A percentile compares a stretch with the other conserved stretches of the same genome.
phyloP scores from a whole-genome alignment of 2,797 vertebrate species.

The Sorex maritimensis region DNA sequence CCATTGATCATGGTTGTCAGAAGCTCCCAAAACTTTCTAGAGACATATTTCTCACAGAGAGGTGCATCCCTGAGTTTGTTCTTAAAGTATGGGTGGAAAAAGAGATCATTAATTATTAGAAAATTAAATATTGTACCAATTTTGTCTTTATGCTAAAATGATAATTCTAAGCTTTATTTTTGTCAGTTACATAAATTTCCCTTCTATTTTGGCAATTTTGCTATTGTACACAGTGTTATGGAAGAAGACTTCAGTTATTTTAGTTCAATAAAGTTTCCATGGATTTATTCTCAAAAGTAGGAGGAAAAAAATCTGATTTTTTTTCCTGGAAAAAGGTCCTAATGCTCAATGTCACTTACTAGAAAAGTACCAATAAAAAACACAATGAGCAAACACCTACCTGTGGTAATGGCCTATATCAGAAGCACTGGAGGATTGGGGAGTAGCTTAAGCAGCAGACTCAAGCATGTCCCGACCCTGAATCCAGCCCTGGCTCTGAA shows the following conservation, averaged over 20 bases:
- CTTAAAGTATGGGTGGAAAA: neutral
- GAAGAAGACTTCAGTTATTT: neutral
- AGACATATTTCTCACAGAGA: constrained; percentile 35
- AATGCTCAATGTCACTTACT: no score
- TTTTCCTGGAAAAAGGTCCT: neutral
- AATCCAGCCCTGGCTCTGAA: no score
- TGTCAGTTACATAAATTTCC: neutral
- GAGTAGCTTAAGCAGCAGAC: no score
- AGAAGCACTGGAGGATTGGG: no score
- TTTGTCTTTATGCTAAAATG: neutral
- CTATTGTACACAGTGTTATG: neutral
- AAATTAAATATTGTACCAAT: neutral
- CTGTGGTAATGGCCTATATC: no score
- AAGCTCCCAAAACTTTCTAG: neutral
- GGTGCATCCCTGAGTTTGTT: neutral
- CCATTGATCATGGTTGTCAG: neutral
- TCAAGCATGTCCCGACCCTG: no score
- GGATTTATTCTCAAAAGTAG: neutral
- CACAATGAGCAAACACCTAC: no score
- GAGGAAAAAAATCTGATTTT: constrained; percentile 27
- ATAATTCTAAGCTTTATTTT: constrained; percentile 26
- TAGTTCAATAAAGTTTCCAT: neutral
- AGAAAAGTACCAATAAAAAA: no score
- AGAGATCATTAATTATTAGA: neutral
- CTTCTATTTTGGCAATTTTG: neutral